These are phyloP conservation scores for Melinaea marsaeus DNA, from an alignment of 2,888 invertebrate species.

Conservation along the genomic window DNA sequence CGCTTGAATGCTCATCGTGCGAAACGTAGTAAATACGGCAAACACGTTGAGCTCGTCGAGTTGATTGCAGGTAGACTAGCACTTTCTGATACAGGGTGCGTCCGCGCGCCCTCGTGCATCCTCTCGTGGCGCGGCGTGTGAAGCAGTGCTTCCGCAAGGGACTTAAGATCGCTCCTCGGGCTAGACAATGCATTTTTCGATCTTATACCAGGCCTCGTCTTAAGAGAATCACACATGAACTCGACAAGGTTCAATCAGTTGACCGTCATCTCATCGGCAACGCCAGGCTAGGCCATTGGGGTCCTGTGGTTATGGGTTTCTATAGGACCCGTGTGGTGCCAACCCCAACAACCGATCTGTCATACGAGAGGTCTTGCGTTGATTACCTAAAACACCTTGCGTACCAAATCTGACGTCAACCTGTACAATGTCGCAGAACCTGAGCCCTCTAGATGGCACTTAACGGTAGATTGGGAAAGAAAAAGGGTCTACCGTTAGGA, in stretches of 20 bases:
- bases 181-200: neutral
- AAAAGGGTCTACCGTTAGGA: neutral
- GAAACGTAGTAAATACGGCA: slow-evolving; percentile 36
- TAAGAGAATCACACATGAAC: slow-evolving; percentile 29
- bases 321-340: slow-evolving; percentile 11
- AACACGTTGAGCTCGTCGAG: slow-evolving; percentile 32
- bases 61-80: slow-evolving; percentile 32
- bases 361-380: neutral
- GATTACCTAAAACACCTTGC: slow-evolving; percentile 3
- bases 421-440: slow-evolving; percentile 9
- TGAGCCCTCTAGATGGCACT: neutral
- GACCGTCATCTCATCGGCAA: slow-evolving; percentile 9
- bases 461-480: neutral
- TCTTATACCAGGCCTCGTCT: slow-evolving; percentile 7
- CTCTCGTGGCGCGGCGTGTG: slow-evolving; percentile 35
- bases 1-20: slow-evolving; percentile 35
- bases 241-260: slow-evolving; percentile 28
- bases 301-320: slow-evolving; percentile 15
- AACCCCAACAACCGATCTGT: neutral
- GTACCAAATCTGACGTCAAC: slow-evolving; percentile 9
- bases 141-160: slow-evolving; percentile 28
- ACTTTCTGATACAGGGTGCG: slow-evolving; percentile 21
- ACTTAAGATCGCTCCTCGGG: slow-evolving; percentile 20
- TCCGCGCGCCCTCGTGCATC: slow-evolving; percentile 31
- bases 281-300: neutral